Base-by-base conservation (phyloP, 2,888 invertebrate species). In the Oscheius sp. region DNA sequence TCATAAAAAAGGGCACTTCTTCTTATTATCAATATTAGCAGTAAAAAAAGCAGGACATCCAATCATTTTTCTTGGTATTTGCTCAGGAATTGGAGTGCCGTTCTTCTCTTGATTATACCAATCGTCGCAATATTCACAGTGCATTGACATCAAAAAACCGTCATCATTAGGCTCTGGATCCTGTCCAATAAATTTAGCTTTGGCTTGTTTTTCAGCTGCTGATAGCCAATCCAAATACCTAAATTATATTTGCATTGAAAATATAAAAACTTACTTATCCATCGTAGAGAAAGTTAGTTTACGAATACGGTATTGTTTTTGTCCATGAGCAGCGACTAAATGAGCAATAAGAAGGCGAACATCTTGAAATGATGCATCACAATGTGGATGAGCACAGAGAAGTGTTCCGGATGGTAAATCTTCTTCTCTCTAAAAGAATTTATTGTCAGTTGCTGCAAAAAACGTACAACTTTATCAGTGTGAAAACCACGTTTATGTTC, bases 51-150 rank as follows among this genome's bases (percentile, higher is more conserved):
- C 57, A 3, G 67, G 67, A 49, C 67, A 67, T 22, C 67, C 67
- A n/a, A 67, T 36, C 20, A 67, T 22, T 22, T 57, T 67, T 20
- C 36, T 14, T 12, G 59, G 49, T n/a, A 67, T 30, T 36, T 64
- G 65, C 24, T 65, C 50, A 3, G 65, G 41, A n/a, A 50, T 24
- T 17, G 65, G 28, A 1, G 54, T 36, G n/a, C 59, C 67, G 17
- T 59, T 67, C 17, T 30, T 24, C 5, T 30, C 45, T 32, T 67
- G 67, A 26, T 47, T 24, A 4, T 59, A 12, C 67, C 67, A 67
- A 17, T 67, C 67, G 22, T 67, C 57, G 28, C 67, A 67, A 33
- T 47, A 67, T 32, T 67, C 67, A 20, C 67, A 67, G 26, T 59
- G 59, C 22, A 28, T 67, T 1, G 61, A n/a, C n/a, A n/a, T n/a